Base-by-base conservation (phyloP, 2,797 vertebrate genomes). In the Oophaga sylvatica region DNA sequence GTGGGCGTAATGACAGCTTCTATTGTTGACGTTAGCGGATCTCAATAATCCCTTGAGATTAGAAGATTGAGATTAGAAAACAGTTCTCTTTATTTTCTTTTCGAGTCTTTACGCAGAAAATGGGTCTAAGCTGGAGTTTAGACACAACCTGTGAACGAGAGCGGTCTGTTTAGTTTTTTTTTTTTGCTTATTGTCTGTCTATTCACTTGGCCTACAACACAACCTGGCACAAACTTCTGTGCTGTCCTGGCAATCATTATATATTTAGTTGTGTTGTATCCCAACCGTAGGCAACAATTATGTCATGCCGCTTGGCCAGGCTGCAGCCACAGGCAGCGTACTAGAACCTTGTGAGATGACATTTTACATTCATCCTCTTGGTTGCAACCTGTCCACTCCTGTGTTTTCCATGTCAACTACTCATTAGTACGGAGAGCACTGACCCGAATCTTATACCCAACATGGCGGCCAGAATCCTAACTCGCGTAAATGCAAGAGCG, bases 251-350 rank as follows among this genome's bases (percentile, higher is more conserved):
- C 81, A 73, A 13, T 73, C 48, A 60, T 73, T 68, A 82, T 65
- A 56, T 70, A 68, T 81, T 67, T 81, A 81, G 35, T 73, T 60
- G 31, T 82, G 41, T 82, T 26, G 45, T 41, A 65, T 81, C 80
- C 80, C 20, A 67, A 81, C 60, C 2, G 60, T 41, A 41, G 53
- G 68, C 68, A 73, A 41, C 82, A 29, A 76, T 84, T 77, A 77
- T 73, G 71, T 84, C 71, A 63, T 48, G 71, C 35, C 53, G 59
- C 71, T 15, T 77, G 83, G 71, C 76, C 59, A 76, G 56, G 71
- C 73, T 16, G 59, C 63, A 65, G 83, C 83, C 71, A 63, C 3
- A 17, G 83, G 83, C 83, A 29, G 16, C 20, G 10, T 84, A 22
- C 35, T 60, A 63, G 57, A 75, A 29, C 22, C 73, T 77, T 77